Evolutionary conservation across 2,888 invertebrate species (phyloP), one percentile per base, ranked within the genome.

Genomic region (Erebia ligea): DNA sequence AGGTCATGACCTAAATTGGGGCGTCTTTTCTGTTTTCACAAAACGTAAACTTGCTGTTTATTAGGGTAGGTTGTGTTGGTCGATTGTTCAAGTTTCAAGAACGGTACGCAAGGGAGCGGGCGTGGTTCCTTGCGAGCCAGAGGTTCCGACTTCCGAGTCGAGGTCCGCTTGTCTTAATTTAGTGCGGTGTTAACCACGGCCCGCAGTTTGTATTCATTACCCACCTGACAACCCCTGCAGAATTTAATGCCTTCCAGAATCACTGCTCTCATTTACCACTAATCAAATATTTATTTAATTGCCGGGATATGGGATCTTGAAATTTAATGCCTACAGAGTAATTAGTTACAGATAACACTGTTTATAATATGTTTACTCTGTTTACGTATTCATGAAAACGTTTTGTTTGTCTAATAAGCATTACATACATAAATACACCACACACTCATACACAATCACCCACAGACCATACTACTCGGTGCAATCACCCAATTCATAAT

Each of bases 141-240:
- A 80, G 85, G 86, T 86, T 86, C 83, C 84, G 85, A 85, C 86
- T 86, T 86, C 83, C 84, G 85, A 85, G 82, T 84, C 85, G 84
- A 81, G 86, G 78, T 84, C 82, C 82, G 84, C 81, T 81, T 83
- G 81, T 83, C 87, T 86, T 91, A 89, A 92, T 91, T 91, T 91
- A 91, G 86, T 86, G 83, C 85, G 83, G 86, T 82, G 86, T 86
- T 88, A 88, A 87, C 88, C 87, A 84, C 87, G 84, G 83, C 81
- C 87, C 90, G 89, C 91, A 90, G 87, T 91, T 92, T 90, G 88
- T 92, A 90, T 92, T 91, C 90, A 92, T 92, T 90, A 91, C 87
- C 86, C 82, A 88, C 89, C 89, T 89, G 86, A 85, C 84, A 79
- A 77, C 77, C 83, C 81, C 80, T 80, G 80, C 82, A 83, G 78